Percentiles rank a stretch among this genome's conserved stretches.
Evolutionary conservation across 2,888 invertebrate genomes (phyloP).

Genomic region (Digitonthophagus gazella): DNA sequence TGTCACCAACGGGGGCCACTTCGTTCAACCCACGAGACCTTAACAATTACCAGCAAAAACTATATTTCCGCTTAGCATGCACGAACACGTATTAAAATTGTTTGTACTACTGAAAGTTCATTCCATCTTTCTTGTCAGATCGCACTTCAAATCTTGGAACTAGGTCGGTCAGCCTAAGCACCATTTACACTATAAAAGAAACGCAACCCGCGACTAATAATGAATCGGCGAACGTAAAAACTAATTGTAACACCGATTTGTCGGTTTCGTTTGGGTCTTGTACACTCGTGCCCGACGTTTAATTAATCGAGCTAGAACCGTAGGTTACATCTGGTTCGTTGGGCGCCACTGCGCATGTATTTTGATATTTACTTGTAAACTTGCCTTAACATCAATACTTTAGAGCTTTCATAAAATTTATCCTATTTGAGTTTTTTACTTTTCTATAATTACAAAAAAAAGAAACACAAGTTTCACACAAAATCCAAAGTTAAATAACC

Average conservation of each 20-base stretch:
- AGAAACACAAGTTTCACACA: no score
- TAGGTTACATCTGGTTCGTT: conserved; percentile 2
- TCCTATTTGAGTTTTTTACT: neutral
- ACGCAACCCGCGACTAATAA: neutral
- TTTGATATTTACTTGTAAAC: conserved; percentile 28
- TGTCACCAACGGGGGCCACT: neutral
- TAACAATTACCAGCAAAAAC: neutral
- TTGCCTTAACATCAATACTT: conserved; percentile 29
- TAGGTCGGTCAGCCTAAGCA: conserved; percentile 27
- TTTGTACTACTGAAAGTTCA: conserved; percentile 29
- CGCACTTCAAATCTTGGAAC: conserved; percentile 29
- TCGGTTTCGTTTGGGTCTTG: neutral
- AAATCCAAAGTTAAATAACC: no score
- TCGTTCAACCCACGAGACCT: neutral
- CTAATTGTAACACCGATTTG: neutral
- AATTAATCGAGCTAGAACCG: conserved; percentile 4
- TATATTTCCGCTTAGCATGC: neutral
- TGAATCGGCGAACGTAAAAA: neutral
- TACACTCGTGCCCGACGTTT: neutral
- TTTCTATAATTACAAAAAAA: neutral
- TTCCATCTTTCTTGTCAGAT: conserved; percentile 26
- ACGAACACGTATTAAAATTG: conserved; percentile 27
- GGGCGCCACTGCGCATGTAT: conserved; percentile 22
- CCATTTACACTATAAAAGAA: conserved; percentile 22
- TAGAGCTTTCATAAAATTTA: conserved; percentile 19